Conservation (phyloP, 1,140 invertebrate genomes). For the Lasioglossum albipes region DNA sequence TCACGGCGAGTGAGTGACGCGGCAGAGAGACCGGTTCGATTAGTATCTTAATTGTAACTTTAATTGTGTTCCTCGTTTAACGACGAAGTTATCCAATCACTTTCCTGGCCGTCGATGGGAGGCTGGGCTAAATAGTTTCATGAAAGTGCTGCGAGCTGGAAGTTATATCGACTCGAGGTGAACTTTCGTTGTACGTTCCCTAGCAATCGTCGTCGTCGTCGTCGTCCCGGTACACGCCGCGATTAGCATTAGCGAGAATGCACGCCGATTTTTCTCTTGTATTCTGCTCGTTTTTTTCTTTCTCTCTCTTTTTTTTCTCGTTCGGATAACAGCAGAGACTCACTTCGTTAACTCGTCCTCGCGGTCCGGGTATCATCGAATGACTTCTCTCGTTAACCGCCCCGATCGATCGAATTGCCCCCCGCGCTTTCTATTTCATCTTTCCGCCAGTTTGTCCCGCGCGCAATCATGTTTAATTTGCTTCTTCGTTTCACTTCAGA, state of each 20-base stretch:
- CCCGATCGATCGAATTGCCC: neutral
- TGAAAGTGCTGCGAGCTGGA: conserved; percentile 42
- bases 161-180: conserved; percentile 43
- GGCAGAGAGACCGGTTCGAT: conserved; percentile 28
- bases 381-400: neutral
- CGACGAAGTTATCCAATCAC: conserved; percentile 51
- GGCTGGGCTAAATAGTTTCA: conserved; percentile 45
- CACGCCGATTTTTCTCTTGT: no score
- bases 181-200: conserved; percentile 3
- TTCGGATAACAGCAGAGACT: neutral
- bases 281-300: neutral
- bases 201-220: neutral
- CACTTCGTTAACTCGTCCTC: neutral
- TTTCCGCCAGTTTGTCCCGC: neutral
- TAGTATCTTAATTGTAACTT: conserved; percentile 49
- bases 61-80: conserved; percentile 51
- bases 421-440: neutral
- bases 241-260: conserved; percentile 23
- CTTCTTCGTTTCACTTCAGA: no score
- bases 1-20: conserved; percentile 11
- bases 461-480: no score
- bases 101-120: conserved; percentile 48
- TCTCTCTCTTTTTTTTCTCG: neutral
- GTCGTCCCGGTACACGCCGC: neutral
- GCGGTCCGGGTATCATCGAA: neutral